A percentile compares a stretch with the other conserved stretches of the same genome.
Conservation (phyloP, 2,888 invertebrate genomes). For the Unio pictorum region DNA sequence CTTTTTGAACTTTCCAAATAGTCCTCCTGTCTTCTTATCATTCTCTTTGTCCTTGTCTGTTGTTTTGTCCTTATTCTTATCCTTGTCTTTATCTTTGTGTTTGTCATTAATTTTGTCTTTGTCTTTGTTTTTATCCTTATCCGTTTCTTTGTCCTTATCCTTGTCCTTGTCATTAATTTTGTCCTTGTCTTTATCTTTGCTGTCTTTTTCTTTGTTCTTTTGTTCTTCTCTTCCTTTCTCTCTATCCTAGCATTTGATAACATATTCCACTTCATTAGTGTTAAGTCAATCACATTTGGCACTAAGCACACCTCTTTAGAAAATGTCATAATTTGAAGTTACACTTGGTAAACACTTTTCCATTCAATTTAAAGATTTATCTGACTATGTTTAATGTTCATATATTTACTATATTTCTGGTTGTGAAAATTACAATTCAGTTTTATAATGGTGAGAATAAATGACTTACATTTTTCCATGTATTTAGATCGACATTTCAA, state of each 20-base stretch:
- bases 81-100: slow-evolving; percentile 16
- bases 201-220: background rate
- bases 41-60: slow-evolving; percentile 24
- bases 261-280: no score
- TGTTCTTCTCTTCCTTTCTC: slow-evolving; percentile 1
- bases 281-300: no score
- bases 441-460: no score
- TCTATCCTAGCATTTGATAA: background rate
- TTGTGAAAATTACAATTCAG: no score
- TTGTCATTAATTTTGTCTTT: slow-evolving; percentile 7
- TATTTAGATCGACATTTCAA: no score
- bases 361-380: no score
- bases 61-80: slow-evolving; percentile 17
- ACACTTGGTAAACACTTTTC: no score
- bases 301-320: no score
- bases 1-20: slow-evolving; percentile 35
- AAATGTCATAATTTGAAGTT: no score
- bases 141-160: slow-evolving; percentile 2
- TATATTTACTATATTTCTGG: no score
- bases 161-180: background rate
- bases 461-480: no score
- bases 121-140: background rate
- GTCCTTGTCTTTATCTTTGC: background rate
- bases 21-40: slow-evolving; percentile 15
- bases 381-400: no score